Base-by-base conservation (phyloP, 2,797 vertebrate species). In the Allobates femoralis region DNA sequence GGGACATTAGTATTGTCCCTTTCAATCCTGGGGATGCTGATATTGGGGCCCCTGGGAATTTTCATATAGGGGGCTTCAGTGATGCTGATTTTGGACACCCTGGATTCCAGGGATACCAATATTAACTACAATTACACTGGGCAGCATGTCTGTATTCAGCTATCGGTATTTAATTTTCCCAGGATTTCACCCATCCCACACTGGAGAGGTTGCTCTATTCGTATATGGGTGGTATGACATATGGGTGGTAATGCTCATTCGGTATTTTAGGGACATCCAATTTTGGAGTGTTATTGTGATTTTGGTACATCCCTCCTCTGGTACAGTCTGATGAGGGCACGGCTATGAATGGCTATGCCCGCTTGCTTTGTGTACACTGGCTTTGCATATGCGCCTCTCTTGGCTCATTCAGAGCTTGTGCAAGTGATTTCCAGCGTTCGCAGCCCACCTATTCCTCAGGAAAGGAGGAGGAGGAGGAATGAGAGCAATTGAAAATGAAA, bases 401-500 rank as follows among this genome's bases (percentile, higher is more conserved):
- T 41, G 56, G 78, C 75, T 85, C 79, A 32, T 87, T 83, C 67
- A 79, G 26, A 64, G 75, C 80, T 5, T 28, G 64, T 46, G 26
- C 66, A 5, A 64, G 67, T 62, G 82, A 73, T 41, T 88, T 81
- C 5, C 81, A 80, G 82, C 14, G 58, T 78, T 87, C 19, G 28
- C 67, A 87, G 56, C 86, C 80, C 81, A 89, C 84, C 86, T 60
- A 83, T 85, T 83, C 73, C 11, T 81, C 64, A 71, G 75, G 41
- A 41, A 73, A 77, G 64, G 81, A 82, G 88, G 77, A 86, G 73
- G 82, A 37, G 86, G 53, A 55, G 74, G 76, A 77, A 62, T 41
- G 50, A 82, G 69, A 85, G 86, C 83, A 66, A 79, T 81, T 88
- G 77, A 88, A 85, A 82, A 86, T 84, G 66, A 79, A 88, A 86